These are phyloP conservation scores for Machimus atricapillus DNA, from an alignment of 2,888 invertebrate species.

Conservation along the genomic window DNA sequence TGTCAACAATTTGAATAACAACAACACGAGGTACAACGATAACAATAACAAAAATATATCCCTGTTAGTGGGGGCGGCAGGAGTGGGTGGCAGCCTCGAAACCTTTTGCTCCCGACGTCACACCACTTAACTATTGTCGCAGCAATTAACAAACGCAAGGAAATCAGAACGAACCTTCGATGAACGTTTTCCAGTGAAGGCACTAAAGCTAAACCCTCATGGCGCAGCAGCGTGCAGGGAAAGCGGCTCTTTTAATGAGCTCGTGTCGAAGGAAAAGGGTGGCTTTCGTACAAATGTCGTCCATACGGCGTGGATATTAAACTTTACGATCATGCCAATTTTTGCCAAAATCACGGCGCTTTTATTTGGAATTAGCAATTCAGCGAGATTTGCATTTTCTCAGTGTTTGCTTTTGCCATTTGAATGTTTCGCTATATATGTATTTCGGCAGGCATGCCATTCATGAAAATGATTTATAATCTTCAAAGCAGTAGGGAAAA, in stretches of 20 bases:
- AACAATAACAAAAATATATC: slow-evolving; percentile 32
- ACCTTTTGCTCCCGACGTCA: slow-evolving; percentile 20
- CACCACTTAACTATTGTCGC: slow-evolving; percentile 37
- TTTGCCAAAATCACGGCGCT: slow-evolving; percentile 5
- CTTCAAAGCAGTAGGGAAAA: background rate
- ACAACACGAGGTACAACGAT: slow-evolving; percentile 40
- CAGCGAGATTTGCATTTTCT: background rate
- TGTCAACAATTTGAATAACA: slow-evolving; percentile 48
- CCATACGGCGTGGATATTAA: slow-evolving; percentile 47
- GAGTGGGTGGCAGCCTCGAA: background rate
- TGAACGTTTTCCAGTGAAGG: slow-evolving; percentile 13
- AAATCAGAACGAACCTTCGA: slow-evolving; percentile 35
- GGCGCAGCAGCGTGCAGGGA: background rate
- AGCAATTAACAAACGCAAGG: slow-evolving; percentile 43
- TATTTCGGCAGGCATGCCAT: background rate
- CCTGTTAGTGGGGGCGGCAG: background rate
- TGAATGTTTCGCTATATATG: background rate
- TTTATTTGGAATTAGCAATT: background rate
- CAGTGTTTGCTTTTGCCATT: background rate
- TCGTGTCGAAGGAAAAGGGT: slow-evolving; percentile 10
- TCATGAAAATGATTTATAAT: background rate
- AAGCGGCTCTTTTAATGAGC: slow-evolving; percentile 23
- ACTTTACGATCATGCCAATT: slow-evolving; percentile 38
- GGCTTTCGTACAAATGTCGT: slow-evolving; percentile 30
- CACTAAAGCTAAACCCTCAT: slow-evolving; percentile 15